Conservation (phyloP, 2,113 vertebrate genomes). For the Hippocampus abdominalis region DNA sequence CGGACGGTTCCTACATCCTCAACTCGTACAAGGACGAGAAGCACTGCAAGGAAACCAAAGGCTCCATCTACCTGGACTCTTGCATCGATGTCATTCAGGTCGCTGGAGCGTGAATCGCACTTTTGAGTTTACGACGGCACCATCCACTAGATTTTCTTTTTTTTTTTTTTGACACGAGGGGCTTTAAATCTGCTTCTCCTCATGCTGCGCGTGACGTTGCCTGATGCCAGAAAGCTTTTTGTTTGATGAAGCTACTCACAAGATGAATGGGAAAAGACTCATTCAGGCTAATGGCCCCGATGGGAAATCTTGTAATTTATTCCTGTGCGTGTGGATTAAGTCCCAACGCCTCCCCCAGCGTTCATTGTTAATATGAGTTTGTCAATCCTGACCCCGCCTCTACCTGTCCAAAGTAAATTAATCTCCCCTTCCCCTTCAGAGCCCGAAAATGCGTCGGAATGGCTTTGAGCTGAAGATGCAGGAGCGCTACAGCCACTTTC, state of each 20-base stretch:
- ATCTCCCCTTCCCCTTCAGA: conserved; percentile 62
- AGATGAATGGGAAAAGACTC: conserved; percentile 15
- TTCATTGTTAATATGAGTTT: too few species aligned
- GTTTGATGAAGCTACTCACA: conserved; percentile 25
- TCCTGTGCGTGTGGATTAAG: not conserved
- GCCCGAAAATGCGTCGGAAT: conserved; percentile 89
- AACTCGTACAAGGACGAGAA: conserved; percentile 98
- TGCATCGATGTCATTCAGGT: conserved; percentile 95
- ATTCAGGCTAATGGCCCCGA: conserved; percentile 7
- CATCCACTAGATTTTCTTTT: not conserved
- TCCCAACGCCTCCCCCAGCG: not conserved
- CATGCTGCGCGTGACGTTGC: not conserved
- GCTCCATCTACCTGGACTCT: conserved; percentile 94
- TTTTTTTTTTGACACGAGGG: not conserved
- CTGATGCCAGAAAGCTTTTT: conserved; percentile 42
- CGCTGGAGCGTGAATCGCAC: not conserved
- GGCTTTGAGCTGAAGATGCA: conserved; percentile 95
- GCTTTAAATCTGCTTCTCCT: not conserved
- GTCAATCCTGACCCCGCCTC: not conserved
- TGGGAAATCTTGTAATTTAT: not conserved
- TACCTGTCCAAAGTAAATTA: not conserved
- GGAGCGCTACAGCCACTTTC: conserved; percentile 93
- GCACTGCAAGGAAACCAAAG: conserved; percentile 94
- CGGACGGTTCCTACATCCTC: conserved; percentile 94
- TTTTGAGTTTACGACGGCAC: too few species aligned